Percentiles rank a stretch among this genome's conserved stretches.
Evolutionary conservation across 2,888 invertebrate species (phyloP).

Genomic region (Laspeyria flexula): DNA sequence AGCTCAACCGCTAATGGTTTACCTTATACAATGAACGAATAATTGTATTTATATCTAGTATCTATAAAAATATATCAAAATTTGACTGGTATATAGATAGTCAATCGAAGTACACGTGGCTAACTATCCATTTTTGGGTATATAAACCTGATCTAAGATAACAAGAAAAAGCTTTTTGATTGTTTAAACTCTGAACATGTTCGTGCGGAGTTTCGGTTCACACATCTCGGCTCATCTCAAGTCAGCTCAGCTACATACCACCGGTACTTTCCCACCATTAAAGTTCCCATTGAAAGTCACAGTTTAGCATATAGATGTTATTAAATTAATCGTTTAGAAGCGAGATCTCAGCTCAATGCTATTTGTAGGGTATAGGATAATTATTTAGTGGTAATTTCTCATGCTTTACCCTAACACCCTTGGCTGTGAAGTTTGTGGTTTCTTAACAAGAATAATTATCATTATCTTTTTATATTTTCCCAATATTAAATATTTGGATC

Average conservation of each 20-base stretch:
- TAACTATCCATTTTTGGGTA: too few species aligned
- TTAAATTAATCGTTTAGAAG: slow-evolving; percentile 54
- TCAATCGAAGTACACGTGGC: too few species aligned
- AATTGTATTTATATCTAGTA: too few species aligned
- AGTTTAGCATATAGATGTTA: slow-evolving; percentile 68
- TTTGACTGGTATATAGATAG: too few species aligned
- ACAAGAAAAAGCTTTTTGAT: background rate
- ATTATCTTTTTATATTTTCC: too few species aligned
- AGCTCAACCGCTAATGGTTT: too few species aligned
- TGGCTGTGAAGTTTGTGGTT: slow-evolving; percentile 56
- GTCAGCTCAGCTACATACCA: background rate
- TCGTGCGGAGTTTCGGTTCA: too few species aligned
- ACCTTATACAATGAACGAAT: too few species aligned
- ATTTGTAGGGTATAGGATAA: slow-evolving; percentile 77
- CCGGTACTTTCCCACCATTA: slow-evolving; percentile 34
- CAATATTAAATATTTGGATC: too few species aligned
- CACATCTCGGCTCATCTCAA: background rate
- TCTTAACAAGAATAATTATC: slow-evolving; percentile 27
- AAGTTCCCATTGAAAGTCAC: slow-evolving; percentile 39
- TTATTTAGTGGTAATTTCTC: slow-evolving; percentile 72
- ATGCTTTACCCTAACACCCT: slow-evolving; percentile 75
- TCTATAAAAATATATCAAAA: too few species aligned
- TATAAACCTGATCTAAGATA: background rate
- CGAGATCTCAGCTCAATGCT: slow-evolving; percentile 86
- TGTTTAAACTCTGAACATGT: too few species aligned